These are phyloP conservation scores for Lepidochrysops patricia DNA, from an alignment of 2,888 invertebrate genomes.

Conservation along the genomic window DNA sequence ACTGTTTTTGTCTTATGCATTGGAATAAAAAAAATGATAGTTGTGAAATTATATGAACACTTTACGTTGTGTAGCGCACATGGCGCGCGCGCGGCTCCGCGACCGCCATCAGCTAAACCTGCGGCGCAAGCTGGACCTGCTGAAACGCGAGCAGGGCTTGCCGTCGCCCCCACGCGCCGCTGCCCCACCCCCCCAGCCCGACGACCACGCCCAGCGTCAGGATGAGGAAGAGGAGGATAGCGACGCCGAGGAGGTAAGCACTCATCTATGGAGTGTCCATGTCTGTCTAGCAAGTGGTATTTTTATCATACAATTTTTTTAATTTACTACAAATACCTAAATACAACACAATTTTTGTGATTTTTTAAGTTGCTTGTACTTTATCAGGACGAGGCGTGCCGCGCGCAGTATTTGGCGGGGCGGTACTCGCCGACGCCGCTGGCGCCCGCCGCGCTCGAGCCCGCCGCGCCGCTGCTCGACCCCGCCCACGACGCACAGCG, in stretches of 20 bases:
- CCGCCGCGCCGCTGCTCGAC: slow-evolving; percentile 83
- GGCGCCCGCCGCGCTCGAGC: slow-evolving; percentile 75
- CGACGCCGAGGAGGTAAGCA: background rate
- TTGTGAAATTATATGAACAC: too few species aligned
- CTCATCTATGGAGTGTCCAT: too few species aligned
- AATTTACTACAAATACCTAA: too few species aligned
- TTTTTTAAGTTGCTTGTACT: too few species aligned
- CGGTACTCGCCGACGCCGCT: slow-evolving; percentile 88
- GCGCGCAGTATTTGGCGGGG: slow-evolving; percentile 79
- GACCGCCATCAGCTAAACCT: slow-evolving; percentile 95
- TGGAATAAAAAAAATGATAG: too few species aligned
- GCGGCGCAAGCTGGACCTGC: slow-evolving; percentile 87
- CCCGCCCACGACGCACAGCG: slow-evolving; percentile 85
- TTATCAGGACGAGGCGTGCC: slow-evolving; percentile 23
- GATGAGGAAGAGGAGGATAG: background rate
- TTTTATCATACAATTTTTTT: too few species aligned
- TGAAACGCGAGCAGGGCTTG: slow-evolving; percentile 88
- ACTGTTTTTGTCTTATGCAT: too few species aligned
- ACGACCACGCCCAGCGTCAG: background rate
- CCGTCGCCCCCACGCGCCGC: slow-evolving; percentile 26
- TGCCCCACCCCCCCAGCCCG: slow-evolving; percentile 6
- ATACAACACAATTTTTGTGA: too few species aligned
- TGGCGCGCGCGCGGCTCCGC: slow-evolving; percentile 91
- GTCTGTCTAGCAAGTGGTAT: too few species aligned
- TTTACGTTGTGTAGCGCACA: slow-evolving; percentile 86